Percentiles rank a stretch among this genome's conserved stretches.
Conservation (phyloP, 2,888 invertebrate species). For the Scaptomyza polygonia region DNA sequence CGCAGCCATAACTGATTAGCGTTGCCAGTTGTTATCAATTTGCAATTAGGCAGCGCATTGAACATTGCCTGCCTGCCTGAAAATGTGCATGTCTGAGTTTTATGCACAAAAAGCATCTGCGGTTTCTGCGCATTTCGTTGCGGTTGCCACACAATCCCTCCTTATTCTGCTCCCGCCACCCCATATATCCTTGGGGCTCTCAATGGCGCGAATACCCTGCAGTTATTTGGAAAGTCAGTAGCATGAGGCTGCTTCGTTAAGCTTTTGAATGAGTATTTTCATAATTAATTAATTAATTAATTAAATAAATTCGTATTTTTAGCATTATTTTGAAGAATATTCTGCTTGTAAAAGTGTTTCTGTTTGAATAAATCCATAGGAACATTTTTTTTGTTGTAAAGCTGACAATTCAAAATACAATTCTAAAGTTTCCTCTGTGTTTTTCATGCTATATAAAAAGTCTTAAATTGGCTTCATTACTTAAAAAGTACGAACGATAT, state of each 20-base stretch:
- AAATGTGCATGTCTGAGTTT: background rate
- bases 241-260: background rate
- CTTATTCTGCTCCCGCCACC: background rate
- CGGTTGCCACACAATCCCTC: constrained; percentile 40
- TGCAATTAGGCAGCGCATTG: constrained; percentile 64
- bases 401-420: too few species aligned
- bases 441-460: background rate
- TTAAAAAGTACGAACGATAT: background rate
- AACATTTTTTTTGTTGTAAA: too few species aligned
- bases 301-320: too few species aligned
- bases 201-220: background rate
- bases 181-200: background rate
- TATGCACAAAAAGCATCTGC: constrained; percentile 60
- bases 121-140: constrained; percentile 58
- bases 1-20: constrained; percentile 73
- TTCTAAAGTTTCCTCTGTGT: too few species aligned
- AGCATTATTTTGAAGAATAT: too few species aligned
- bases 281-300: too few species aligned
- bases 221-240: background rate
- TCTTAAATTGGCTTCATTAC: constrained; percentile 27
- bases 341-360: too few species aligned
- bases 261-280: background rate
- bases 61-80: constrained; percentile 1
- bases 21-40: constrained; percentile 75
- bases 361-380: too few species aligned